Percentiles rank a stretch among this genome's conserved stretches.
Conservation (phyloP, 2,113 vertebrate genomes). For the Calyptomena viridis region DNA sequence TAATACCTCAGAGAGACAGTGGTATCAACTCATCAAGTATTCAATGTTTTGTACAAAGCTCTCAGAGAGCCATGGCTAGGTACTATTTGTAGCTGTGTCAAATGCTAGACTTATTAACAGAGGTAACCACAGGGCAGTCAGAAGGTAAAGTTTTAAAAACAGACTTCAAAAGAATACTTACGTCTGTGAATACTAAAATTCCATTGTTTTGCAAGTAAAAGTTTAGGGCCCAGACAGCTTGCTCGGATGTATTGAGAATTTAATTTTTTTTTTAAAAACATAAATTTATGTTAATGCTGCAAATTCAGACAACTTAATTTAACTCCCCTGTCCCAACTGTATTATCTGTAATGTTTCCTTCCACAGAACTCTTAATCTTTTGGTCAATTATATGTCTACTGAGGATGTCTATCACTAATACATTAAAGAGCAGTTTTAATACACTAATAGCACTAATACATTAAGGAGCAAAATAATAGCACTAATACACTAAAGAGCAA, state of each 20-base stretch:
- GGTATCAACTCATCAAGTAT: not conserved
- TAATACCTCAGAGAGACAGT: not conserved
- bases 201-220: not conserved
- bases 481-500: not conserved
- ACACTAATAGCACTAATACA: not conserved
- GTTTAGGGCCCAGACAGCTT: not conserved
- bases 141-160: not conserved
- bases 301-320: not conserved
- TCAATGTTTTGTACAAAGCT: not conserved
- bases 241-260: not conserved
- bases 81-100: not conserved
- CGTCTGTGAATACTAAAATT: not conserved
- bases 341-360: not conserved
- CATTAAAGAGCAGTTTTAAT: not conserved
- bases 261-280: not conserved
- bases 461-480: not conserved
- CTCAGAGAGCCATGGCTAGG: not conserved
- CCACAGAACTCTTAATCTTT: not conserved
- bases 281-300: not conserved
- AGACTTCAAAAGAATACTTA: not conserved
- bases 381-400: not conserved
- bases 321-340: not conserved
- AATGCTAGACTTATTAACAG: not conserved
- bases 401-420: not conserved
- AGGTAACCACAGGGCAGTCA: not conserved